Base-by-base conservation (phyloP, 2,113 vertebrate species). In the Scolopax mira region DNA sequence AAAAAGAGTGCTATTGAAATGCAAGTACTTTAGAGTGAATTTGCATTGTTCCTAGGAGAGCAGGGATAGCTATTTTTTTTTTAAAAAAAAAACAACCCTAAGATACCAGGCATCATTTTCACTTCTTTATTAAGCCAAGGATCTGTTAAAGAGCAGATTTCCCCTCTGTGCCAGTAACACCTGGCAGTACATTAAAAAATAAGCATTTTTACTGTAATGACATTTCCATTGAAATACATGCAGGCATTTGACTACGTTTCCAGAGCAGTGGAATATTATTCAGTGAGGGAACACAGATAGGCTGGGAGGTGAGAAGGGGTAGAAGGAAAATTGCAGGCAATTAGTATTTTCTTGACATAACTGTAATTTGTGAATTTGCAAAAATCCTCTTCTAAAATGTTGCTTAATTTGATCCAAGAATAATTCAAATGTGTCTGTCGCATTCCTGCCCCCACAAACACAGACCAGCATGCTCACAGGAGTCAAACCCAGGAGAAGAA, bases 21-120 rank as follows among this genome's bases (percentile, higher is more conserved):
- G 55, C 75, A 88, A 92, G 77, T 55, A 85, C 79, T 88, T 94
- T 11, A 84, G 48, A 67, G 65, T 80, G 69, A 90, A 89, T 93
- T 79, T 89, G 41, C 75, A 61, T 89, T 86, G 81, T 60, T 93
- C 81, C 58, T 74, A 86, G 74, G 79, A 94, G 85, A 93, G 49
- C 57, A 78, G 48, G 79, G 77, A 85, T 52, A 93, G 51, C 6
- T 42, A 14, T 8, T 79, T 93, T 52, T 58, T 58, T 58, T 35
- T 25, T 6, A 9, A 51, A 52, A 85, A 80, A 72, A 65, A 44
- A 13, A 52, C 8, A 82, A 52, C 23, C 15, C 46, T 80, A 73
- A 91, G 83, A 94, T 90, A 97, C 4, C 61, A 91, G 70, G 84
- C 84, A 90, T 92, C 52, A 65, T 88, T 97, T 97, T 95, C 91